Conservation (phyloP, 2,888 invertebrate species). For the Brenthis daphne region DNA sequence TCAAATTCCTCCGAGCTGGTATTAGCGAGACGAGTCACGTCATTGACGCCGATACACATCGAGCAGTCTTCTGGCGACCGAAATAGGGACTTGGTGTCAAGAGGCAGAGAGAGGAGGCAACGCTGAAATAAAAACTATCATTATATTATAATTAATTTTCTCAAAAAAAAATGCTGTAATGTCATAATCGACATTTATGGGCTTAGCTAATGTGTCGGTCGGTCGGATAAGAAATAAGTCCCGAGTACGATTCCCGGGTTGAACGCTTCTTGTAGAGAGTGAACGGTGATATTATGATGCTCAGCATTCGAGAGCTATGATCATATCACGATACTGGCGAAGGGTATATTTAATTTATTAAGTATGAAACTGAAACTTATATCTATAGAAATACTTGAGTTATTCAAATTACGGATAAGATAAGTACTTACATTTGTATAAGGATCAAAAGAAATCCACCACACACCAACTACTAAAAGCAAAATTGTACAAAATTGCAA, state of each 20-base stretch:
- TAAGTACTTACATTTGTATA: conserved; percentile 30
- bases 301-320: no score
- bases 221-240: no score
- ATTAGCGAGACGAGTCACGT: conserved; percentile 85
- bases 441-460: conserved; percentile 33
- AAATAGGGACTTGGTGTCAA: conserved; percentile 74
- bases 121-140: conserved; percentile 60
- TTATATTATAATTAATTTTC: not conserved
- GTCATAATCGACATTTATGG: no score
- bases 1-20: conserved; percentile 88
- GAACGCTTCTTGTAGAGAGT: no score
- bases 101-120: conserved; percentile 61
- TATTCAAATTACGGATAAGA: not conserved
- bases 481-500: conserved; percentile 19
- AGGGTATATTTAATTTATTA: no score
- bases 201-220: no score
- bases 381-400: not conserved
- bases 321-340: no score
- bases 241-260: no score
- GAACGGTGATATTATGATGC: no score
- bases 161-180: no score
- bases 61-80: conserved; percentile 91
- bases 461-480: conserved; percentile 23
- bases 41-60: conserved; percentile 86
- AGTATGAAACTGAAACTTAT: not conserved